phyloP scores from a whole-genome alignment of 1,140 invertebrate genomes.

The Oreohelix idahoensis region DNA sequence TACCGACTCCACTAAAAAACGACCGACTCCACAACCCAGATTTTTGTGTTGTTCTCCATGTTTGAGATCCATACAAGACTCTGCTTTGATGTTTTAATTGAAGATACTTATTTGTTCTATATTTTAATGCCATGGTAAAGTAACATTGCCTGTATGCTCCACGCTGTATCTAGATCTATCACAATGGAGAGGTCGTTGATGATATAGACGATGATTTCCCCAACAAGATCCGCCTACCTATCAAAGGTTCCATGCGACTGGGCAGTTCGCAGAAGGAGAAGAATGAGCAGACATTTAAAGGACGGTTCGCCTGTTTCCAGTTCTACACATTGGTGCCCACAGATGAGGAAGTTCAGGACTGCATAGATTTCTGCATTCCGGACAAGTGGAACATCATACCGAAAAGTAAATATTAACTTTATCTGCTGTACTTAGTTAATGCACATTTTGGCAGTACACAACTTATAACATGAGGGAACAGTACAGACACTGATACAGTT shows the following conservation, averaged over 20 bases:
- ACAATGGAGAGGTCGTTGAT: slow-evolving; percentile 46
- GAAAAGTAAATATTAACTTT: background rate
- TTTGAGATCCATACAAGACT: too few species aligned
- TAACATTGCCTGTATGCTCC: too few species aligned
- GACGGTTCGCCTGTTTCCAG: slow-evolving; percentile 45
- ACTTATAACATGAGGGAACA: too few species aligned
- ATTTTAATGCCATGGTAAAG: too few species aligned
- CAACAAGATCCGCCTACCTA: slow-evolving; percentile 46
- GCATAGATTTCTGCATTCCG: slow-evolving; percentile 37
- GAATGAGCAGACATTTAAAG: slow-evolving; percentile 33
- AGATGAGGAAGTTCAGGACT: slow-evolving; percentile 28
- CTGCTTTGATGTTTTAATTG: too few species aligned
- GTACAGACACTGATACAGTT: too few species aligned
- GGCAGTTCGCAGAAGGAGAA: slow-evolving; percentile 42
- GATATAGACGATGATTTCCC: slow-evolving; percentile 52
- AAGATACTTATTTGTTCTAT: too few species aligned
- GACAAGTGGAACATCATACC: slow-evolving; percentile 43
- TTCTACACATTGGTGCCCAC: slow-evolving; percentile 29
- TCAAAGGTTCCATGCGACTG: slow-evolving; percentile 40
- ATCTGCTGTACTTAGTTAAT: too few species aligned
- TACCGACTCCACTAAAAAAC: too few species aligned
- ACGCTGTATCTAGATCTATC: slow-evolving; percentile 38
- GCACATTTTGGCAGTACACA: too few species aligned
- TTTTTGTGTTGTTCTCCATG: too few species aligned
- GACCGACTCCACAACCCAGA: too few species aligned